Conservation (phyloP, 1,140 invertebrate genomes). For the Cotesia chilonis region DNA sequence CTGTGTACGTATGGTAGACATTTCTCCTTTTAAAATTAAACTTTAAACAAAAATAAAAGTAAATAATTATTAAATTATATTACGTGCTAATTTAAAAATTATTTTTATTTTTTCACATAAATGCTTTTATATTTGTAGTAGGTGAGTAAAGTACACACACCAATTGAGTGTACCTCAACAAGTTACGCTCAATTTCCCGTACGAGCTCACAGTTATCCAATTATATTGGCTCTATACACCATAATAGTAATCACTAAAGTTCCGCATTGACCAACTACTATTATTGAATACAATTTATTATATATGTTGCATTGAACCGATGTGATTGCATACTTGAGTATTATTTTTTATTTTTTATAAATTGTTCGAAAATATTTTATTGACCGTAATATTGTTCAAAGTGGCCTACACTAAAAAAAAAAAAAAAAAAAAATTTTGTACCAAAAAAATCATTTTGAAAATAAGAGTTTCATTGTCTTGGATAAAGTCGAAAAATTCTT, state of each 20-base stretch:
- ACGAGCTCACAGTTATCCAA: constrained; percentile 42
- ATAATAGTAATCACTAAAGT: constrained; percentile 35
- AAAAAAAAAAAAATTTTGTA: too few species aligned
- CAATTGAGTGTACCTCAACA: constrained; percentile 1
- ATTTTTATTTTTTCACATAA: constrained; percentile 5
- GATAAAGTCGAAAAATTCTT: too few species aligned
- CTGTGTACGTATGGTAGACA: background rate
- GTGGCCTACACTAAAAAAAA: too few species aligned
- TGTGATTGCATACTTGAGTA: constrained; percentile 9
- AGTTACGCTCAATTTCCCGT: constrained; percentile 42
- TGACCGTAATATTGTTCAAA: too few species aligned
- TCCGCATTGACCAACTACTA: constrained; percentile 33
- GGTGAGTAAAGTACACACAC: background rate
- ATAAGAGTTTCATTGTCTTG: too few species aligned
- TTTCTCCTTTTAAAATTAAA: background rate
- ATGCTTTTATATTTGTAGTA: background rate
- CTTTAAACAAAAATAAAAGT: background rate
- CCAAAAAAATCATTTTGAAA: too few species aligned
- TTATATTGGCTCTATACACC: constrained; percentile 36
- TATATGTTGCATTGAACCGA: too few species aligned
- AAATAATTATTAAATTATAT: background rate
- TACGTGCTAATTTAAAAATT: background rate
- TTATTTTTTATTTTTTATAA: constrained; percentile 3
- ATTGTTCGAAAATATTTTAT: background rate
- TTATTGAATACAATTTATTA: constrained; percentile 16